Base-by-base conservation (phyloP, 2,113 vertebrate species). In the Drymodes brunneopygia region DNA sequence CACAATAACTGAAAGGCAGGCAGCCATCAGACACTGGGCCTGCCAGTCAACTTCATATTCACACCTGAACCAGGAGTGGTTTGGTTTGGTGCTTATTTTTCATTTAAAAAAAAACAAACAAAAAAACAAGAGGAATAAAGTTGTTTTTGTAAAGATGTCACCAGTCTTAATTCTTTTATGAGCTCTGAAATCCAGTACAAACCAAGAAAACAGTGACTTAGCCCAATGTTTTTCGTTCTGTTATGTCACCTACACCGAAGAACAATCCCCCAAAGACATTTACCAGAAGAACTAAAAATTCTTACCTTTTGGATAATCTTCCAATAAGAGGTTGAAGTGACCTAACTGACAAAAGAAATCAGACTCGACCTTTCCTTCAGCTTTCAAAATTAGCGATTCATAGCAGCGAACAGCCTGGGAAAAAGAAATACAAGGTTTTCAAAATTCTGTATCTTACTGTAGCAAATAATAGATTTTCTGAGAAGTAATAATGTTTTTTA, bases 281-380 rank as follows among this genome's bases (percentile, higher is more conserved):
- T 70, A 92, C 33, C 35, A 38, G 10, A 95, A 94, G 60, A 78
- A 94, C 19, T 66, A 47, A 71, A 86, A 95, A 69, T 64, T n/a
- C 98, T 99, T 98, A 99, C 99, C 99, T 99, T 99, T 99, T 98
- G 99, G 98, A 98, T 99, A 99, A 98, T 99, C 99, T 98, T 99
- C 99, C 98, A 99, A 98, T 96, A 99, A 98, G 94, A 99, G 99
- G 98, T 99, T 99, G 98, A 99, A 99, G 98, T 99, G 99, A 97
- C 99, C 99, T 97, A 99, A 98, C 97, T 99, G 99, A 98, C 99
- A 99, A 98, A 99, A 99, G 97, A 99, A 98, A 98, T 99, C 99
- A 95, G 99, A 98, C 86, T 99, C 99, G 96, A 99, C 99, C 98
- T 99, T 99, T 97, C 99, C 99, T 98, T 99, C 99, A 95, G 99